Conservation (phyloP, 2,113 vertebrate species). For the Enhydra lutris region DNA sequence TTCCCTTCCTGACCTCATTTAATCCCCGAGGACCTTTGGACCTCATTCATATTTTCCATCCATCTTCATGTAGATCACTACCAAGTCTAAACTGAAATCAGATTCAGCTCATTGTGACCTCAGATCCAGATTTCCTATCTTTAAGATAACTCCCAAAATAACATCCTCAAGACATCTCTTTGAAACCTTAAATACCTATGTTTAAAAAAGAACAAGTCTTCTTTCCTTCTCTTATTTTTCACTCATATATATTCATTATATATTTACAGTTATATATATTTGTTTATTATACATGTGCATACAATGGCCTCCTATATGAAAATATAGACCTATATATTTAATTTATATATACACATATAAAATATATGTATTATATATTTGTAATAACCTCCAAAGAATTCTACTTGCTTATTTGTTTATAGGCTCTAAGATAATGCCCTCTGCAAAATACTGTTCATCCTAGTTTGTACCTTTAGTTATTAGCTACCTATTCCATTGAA, state of each 20-base stretch:
- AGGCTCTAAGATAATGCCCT: neutral
- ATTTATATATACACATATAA: neutral
- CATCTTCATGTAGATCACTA: neutral
- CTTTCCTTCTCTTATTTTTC: neutral
- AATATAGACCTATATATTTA: neutral
- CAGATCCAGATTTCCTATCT: neutral
- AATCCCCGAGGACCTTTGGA: neutral
- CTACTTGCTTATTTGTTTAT: neutral
- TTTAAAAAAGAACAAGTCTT: neutral
- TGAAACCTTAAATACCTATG: neutral
- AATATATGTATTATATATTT: neutral
- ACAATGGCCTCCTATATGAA: neutral
- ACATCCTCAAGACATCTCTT: neutral
- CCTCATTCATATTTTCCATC: neutral
- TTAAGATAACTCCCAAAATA: neutral
- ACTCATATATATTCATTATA: neutral
- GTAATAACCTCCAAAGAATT: neutral
- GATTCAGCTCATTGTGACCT: neutral
- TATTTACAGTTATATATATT: neutral
- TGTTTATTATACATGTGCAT: neutral
- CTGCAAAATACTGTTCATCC: neutral
- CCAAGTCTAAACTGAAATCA: neutral
- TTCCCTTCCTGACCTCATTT: neutral
- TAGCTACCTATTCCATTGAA: neutral
- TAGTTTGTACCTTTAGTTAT: neutral